phyloP scores from a whole-genome alignment of 2,797 vertebrate species.

The Danio tinwini region DNA sequence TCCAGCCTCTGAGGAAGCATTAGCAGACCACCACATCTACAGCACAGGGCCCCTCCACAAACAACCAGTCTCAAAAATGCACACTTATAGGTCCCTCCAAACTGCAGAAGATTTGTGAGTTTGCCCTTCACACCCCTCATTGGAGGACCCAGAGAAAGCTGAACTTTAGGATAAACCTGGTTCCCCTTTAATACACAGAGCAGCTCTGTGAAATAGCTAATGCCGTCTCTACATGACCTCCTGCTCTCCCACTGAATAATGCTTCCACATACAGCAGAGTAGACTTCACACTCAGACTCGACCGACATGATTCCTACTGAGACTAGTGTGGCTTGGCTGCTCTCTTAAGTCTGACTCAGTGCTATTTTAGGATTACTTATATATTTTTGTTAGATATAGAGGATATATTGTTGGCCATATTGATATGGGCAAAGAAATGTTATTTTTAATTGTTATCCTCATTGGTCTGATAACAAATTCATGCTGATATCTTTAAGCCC shows the following conservation, averaged over 20 bases:
- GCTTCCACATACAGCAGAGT: conserved; percentile 47
- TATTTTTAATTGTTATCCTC: background rate
- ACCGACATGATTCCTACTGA: background rate
- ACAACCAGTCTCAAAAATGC: conserved; percentile 50
- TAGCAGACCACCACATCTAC: conserved; percentile 69
- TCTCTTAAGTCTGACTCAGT: background rate
- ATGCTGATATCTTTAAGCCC: too few species aligned
- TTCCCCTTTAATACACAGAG: background rate
- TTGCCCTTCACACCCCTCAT: conserved; percentile 7
- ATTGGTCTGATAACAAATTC: too few species aligned
- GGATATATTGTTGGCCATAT: too few species aligned
- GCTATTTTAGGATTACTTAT: background rate
- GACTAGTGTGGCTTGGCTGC: background rate
- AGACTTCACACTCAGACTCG: conserved; percentile 63
- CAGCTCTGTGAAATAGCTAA: conserved; percentile 28
- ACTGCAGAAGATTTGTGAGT: conserved; percentile 20
- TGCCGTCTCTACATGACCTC: conserved; percentile 11
- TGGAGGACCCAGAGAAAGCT: conserved; percentile 31
- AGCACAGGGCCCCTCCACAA: conserved; percentile 51
- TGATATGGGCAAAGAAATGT: too few species aligned
- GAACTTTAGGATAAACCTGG: conserved; percentile 15
- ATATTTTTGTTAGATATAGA: background rate
- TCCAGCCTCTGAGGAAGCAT: conserved; percentile 79
- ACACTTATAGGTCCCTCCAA: conserved; percentile 44
- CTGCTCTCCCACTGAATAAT: conserved; percentile 26